These are phyloP conservation scores for Porites lobata DNA, from an alignment of 92 coral and sea anemone genomes.

Conservation along the genomic window DNA sequence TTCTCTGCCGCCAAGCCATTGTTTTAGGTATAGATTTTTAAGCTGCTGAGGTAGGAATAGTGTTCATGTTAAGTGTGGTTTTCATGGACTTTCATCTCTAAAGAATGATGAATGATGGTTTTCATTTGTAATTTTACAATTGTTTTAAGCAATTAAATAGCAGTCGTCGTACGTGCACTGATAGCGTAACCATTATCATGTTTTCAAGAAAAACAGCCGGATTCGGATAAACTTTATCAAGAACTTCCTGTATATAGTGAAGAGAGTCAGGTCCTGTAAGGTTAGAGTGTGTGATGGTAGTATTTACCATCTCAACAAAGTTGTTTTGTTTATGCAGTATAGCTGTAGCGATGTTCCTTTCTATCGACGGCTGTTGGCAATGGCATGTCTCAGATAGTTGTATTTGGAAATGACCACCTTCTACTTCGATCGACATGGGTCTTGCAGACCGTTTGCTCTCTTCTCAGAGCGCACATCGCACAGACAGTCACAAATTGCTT, in stretches of 20 bases:
- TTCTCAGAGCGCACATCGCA: constrained; percentile 11
- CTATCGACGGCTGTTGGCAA: constrained; percentile 30
- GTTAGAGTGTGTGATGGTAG: too few species aligned
- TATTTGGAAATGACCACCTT: constrained; percentile 50
- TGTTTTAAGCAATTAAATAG: too few species aligned
- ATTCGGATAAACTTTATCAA: too few species aligned
- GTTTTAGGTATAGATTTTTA: constrained; percentile 5
- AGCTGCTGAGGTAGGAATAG: not conserved
- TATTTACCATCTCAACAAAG: constrained; percentile 45
- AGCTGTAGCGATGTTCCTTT: constrained; percentile 22
- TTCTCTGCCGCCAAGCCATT: constrained; percentile 18
- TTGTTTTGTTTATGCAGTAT: constrained; percentile 43
- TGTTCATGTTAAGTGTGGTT: too few species aligned
- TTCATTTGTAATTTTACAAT: too few species aligned
- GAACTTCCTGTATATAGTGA: too few species aligned
- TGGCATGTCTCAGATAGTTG: constrained; percentile 32
- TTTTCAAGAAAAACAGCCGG: too few species aligned
- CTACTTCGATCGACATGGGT: constrained; percentile 54
- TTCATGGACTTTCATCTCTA: too few species aligned
- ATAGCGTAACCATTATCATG: too few species aligned
- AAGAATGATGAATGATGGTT: too few species aligned
- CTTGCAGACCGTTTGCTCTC: constrained; percentile 15
- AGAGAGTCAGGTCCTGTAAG: too few species aligned
- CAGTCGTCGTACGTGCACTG: too few species aligned
- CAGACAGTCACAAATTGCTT: constrained; percentile 36